Percentiles rank a stretch among this genome's conserved stretches.
Evolutionary conservation across 2,888 invertebrate species (phyloP).

Genomic region (Trissonchulus sp.): DNA sequence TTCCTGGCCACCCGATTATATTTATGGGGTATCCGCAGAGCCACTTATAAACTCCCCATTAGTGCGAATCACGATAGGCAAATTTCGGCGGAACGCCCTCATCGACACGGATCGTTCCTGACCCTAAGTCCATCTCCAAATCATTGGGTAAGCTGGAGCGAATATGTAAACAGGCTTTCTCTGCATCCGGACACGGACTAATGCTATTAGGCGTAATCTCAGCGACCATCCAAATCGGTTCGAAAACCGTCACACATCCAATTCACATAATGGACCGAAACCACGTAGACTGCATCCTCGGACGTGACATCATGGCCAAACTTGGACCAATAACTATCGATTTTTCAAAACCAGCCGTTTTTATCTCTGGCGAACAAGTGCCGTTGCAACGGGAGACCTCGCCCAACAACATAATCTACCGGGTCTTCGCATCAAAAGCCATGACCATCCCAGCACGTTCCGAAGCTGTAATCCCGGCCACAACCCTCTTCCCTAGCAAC

Average conservation of each 20-base stretch:
- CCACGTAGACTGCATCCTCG: not conserved
- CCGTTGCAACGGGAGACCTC: no score
- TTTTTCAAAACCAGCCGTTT: not conserved
- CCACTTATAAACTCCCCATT: no score
- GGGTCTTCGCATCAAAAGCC: not conserved
- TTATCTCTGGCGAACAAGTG: not conserved
- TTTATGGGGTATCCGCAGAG: no score
- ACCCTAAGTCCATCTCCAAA: no score
- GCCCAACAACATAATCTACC: no score
- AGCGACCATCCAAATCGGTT: not conserved
- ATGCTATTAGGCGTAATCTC: not conserved
- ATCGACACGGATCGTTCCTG: no score
- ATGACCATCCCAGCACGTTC: not conserved
- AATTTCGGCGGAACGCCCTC: no score
- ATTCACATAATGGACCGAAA: not conserved
- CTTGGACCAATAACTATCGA: not conserved
- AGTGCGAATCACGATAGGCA: no score
- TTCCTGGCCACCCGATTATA: no score
- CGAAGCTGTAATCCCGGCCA: not conserved
- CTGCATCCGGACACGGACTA: not conserved
- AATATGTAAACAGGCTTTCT: not conserved
- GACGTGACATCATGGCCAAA: not conserved
- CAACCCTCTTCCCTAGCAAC: not conserved
- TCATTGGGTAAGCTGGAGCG: not conserved
- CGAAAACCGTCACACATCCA: not conserved